Percentiles rank a stretch among this genome's conserved stretches.
These are phyloP conservation scores for Platanista minor DNA, from an alignment of 2,113 vertebrate species.

Conservation along the genomic window DNA sequence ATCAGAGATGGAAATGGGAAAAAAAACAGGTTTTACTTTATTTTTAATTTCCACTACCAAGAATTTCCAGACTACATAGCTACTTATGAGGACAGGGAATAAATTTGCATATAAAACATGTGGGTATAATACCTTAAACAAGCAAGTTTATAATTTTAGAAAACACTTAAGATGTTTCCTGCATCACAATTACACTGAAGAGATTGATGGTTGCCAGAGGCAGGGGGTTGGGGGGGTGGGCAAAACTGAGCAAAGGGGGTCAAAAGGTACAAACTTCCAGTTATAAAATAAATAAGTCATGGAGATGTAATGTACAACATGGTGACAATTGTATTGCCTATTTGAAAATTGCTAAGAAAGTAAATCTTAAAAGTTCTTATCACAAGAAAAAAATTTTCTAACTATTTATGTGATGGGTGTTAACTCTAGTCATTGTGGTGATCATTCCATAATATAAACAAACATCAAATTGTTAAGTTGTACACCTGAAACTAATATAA, in stretches of 20 bases:
- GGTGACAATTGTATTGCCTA: not conserved
- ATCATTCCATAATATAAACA: not conserved
- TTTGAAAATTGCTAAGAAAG: not conserved
- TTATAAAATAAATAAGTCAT: not conserved
- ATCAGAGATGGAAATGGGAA: not conserved
- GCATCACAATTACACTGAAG: not conserved
- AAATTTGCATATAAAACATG: not conserved
- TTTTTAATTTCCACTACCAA: conserved; percentile 9
- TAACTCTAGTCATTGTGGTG: not conserved
- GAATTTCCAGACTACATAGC: not conserved
- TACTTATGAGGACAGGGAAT: not conserved
- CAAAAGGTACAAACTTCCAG: not conserved
- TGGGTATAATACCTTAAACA: not conserved
- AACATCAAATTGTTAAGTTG: not conserved
- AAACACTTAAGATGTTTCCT: not conserved
- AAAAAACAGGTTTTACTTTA: not conserved
- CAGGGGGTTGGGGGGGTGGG: too few species aligned
- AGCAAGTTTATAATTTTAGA: not conserved
- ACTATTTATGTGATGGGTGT: not conserved
- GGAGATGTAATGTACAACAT: not conserved
- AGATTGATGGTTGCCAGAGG: not conserved
- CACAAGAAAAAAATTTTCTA: not conserved
- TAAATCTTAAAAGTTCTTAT: not conserved
- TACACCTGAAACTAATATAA: not conserved
- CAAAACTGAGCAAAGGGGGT: not conserved